A percentile compares a stretch with the other conserved stretches of the same genome.
These are phyloP conservation scores for Eustalomyia histrio DNA, from an alignment of 2,888 invertebrate species.

Conservation along the genomic window DNA sequence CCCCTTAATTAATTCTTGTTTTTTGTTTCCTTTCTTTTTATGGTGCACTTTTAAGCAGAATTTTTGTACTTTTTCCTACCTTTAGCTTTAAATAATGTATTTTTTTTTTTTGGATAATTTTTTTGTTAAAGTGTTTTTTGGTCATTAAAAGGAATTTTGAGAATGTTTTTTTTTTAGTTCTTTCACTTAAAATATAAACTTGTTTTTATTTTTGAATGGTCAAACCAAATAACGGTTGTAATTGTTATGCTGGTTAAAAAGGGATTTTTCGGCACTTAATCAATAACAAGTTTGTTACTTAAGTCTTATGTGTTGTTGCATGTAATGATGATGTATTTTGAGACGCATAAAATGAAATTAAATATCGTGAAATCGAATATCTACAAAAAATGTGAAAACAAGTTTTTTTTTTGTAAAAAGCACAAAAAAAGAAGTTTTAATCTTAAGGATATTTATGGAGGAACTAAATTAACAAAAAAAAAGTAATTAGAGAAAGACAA, in stretches of 20 bases:
- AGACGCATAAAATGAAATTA: neutral
- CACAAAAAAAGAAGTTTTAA: neutral
- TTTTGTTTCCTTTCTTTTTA: neutral
- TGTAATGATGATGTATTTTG: neutral
- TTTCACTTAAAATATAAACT: neutral
- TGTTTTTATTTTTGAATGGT: neutral
- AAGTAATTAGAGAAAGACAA: neutral
- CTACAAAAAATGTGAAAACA: no score
- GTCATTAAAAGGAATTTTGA: neutral
- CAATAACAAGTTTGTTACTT: slow-evolving; percentile 39
- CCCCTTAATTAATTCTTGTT: neutral
- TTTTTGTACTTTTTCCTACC: neutral
- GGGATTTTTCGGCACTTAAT: slow-evolving; percentile 53
- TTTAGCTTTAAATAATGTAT: neutral
- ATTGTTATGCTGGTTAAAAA: slow-evolving; percentile 18
- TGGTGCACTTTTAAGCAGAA: neutral
- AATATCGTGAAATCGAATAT: neutral
- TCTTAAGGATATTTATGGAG: neutral
- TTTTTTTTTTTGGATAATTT: slow-evolving; percentile 1
- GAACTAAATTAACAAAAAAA: neutral
- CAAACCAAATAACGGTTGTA: slow-evolving; percentile 36
- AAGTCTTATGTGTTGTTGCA: slow-evolving; percentile 41
- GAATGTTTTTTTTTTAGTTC: neutral
- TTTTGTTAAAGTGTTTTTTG: slow-evolving; percentile 5
- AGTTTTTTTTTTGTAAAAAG: neutral